Base-by-base conservation (phyloP, 2,888 invertebrate genomes). In the Junonia oenone region DNA sequence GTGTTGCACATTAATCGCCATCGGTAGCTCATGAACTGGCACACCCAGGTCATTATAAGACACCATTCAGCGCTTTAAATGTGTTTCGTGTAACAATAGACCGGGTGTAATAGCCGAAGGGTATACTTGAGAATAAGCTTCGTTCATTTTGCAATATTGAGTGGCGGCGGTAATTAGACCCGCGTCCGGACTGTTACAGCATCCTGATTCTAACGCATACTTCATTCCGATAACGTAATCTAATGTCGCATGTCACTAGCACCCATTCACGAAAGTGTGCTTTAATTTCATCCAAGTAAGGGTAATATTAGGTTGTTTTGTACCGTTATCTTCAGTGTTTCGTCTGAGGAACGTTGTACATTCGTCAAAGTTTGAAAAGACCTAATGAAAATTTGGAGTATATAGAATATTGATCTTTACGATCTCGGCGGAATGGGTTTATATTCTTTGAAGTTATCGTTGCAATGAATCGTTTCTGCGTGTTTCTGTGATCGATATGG, bases 141-240 rank as follows among this genome's bases (percentile, higher is more conserved):
- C 72, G 73, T 72, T 68, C 73, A 78, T 89, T 85, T 87, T 82
- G 88, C 86, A 90, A 89, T 80, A 83, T 83, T 78, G 82, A 84
- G 78, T 81, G 81, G 75, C 81, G 78, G 76, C 68, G 76, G 83
- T 86, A 89, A 90, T 89, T 88, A 87, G 87, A 86, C 65, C 77
- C 70, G 77, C 80, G 81, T 84, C 83, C 83, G 81, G 61, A 63
- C 77, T 68, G 72, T 85, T 83, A 83, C 86, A 81, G 85, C 85
- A 87, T 86, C 88, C 87, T 83, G 84, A 87, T 83, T 82, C 81
- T 79, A 85, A 84, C 81, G 79, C 83, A 76, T 71, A 72, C 61
- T 58, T 57, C 61, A 56, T 56, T 58, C 54, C 47, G 43, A 49
- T 55, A 56, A 53, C 51, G 69, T 52, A 58, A 45, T 43, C 65